phyloP scores from a whole-genome alignment of 2,797 vertebrate species.

The Helicolenus hilgendorfi region DNA sequence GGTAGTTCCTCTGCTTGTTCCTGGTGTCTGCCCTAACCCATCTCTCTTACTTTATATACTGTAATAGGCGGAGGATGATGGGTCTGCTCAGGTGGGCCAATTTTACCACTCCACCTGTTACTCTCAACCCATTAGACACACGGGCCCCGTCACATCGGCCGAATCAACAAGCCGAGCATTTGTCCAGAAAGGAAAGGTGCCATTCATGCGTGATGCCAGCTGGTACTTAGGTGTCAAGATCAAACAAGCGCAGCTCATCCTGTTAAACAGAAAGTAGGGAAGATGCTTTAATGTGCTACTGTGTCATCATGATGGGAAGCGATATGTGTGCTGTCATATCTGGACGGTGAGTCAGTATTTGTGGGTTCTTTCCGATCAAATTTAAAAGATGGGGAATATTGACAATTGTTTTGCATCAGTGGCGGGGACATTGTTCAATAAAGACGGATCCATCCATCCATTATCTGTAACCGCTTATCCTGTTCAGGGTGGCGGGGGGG shows the following conservation, averaged over 20 bases:
- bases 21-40: slow-evolving; percentile 47
- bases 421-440: neutral
- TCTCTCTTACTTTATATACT: slow-evolving; percentile 74
- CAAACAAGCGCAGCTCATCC: slow-evolving; percentile 84
- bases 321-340: slow-evolving; percentile 25
- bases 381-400: slow-evolving; percentile 38
- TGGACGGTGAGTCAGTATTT: slow-evolving; percentile 58
- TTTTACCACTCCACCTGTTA: slow-evolving; percentile 79
- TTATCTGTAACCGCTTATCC: too few species aligned
- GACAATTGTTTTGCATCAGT: slow-evolving; percentile 6
- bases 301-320: slow-evolving; percentile 60
- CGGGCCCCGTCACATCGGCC: slow-evolving; percentile 29
- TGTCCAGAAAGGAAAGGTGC: slow-evolving; percentile 71
- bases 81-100: slow-evolving; percentile 46
- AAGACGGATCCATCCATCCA: neutral
- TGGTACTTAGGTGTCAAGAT: slow-evolving; percentile 86
- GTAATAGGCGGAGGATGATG: slow-evolving; percentile 22
- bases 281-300: slow-evolving; percentile 73
- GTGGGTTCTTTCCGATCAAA: slow-evolving; percentile 31
- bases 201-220: slow-evolving; percentile 78
- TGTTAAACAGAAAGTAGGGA: slow-evolving; percentile 78
- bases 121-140: slow-evolving; percentile 88
- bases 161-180: slow-evolving; percentile 67
- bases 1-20: slow-evolving; percentile 65
- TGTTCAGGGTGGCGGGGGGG: too few species aligned